Conservation (phyloP, 1,140 invertebrate genomes). For the Wiebesia pumilae region DNA sequence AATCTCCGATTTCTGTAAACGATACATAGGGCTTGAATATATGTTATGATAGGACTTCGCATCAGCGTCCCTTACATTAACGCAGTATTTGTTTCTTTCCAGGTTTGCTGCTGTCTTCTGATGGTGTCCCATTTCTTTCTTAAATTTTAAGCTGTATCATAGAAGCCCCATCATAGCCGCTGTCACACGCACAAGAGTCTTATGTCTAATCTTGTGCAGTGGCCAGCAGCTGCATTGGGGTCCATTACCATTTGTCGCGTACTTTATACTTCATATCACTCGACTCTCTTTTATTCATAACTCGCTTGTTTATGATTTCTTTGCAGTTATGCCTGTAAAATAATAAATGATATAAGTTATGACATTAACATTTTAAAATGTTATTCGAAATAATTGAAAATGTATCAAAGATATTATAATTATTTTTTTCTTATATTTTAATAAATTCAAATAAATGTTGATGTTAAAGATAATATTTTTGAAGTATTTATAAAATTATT, state of each 20-base stretch:
- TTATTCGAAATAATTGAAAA: no score
- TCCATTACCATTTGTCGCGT: conserved; percentile 68
- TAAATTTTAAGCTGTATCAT: conserved; percentile 60
- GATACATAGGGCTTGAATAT: conserved; percentile 47
- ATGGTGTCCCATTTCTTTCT: conserved; percentile 54
- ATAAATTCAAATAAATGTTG: no score
- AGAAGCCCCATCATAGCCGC: conserved; percentile 90
- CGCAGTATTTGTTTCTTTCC: conserved; percentile 39
- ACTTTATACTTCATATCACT: not conserved
- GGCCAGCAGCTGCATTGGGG: conserved; percentile 93
- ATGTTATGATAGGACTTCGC: conserved; percentile 60
- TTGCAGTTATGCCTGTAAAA: not conserved
- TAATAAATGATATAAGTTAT: no score
- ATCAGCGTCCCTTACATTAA: conserved; percentile 27
- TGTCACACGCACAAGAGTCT: conserved; percentile 97
- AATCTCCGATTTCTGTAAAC: conserved; percentile 54
- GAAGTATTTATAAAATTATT: no score
- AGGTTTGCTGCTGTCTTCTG: conserved; percentile 43
- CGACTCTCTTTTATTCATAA: not conserved
- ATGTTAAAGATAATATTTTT: no score
- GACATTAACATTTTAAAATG: no score
- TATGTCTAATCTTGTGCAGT: conserved; percentile 95
- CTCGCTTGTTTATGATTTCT: not conserved
- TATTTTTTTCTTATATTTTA: no score
- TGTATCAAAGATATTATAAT: no score